A percentile compares a stretch with the other conserved stretches of the same genome.
Conservation (phyloP, 2,113 vertebrate genomes). For the Craseonycteris thonglongyai region DNA sequence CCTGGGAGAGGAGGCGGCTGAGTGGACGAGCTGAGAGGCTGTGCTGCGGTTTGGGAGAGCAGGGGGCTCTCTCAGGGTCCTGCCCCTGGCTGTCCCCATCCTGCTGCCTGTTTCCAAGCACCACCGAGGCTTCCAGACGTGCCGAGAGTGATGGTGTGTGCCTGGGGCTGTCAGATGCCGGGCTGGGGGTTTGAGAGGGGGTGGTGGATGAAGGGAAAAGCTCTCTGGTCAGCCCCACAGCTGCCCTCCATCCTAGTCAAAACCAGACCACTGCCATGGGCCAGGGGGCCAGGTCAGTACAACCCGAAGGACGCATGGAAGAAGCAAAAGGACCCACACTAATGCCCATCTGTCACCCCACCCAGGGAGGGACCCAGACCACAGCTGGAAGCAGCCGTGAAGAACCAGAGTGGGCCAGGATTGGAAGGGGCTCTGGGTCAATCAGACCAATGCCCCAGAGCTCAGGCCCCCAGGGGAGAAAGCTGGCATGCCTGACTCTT, state of each 20-base stretch:
- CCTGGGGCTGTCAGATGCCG: not conserved
- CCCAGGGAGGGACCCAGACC: not conserved
- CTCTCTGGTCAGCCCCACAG: not conserved
- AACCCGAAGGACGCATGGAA: not conserved
- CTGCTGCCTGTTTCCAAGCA: not conserved
- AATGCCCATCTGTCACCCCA: not conserved
- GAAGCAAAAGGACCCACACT: not conserved
- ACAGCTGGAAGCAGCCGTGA: not conserved
- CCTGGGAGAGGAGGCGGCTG: not conserved
- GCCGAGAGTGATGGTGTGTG: not conserved
- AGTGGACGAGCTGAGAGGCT: not conserved
- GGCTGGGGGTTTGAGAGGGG: not conserved
- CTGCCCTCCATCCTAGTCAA: not conserved
- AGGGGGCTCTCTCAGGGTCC: not conserved
- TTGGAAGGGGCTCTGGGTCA: not conserved
- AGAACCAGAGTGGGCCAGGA: not conserved
- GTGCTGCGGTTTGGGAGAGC: not conserved
- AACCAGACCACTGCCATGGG: not conserved
- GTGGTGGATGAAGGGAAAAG: not conserved
- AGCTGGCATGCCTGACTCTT: not conserved
- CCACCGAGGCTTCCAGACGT: not conserved
- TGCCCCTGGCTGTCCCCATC: not conserved
- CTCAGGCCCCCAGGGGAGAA: not conserved
- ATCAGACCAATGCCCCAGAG: not conserved
- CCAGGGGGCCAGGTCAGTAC: not conserved